These are phyloP conservation scores for Urosaurus nigricauda DNA, from an alignment of 2,797 vertebrate genomes.

Conservation along the genomic window DNA sequence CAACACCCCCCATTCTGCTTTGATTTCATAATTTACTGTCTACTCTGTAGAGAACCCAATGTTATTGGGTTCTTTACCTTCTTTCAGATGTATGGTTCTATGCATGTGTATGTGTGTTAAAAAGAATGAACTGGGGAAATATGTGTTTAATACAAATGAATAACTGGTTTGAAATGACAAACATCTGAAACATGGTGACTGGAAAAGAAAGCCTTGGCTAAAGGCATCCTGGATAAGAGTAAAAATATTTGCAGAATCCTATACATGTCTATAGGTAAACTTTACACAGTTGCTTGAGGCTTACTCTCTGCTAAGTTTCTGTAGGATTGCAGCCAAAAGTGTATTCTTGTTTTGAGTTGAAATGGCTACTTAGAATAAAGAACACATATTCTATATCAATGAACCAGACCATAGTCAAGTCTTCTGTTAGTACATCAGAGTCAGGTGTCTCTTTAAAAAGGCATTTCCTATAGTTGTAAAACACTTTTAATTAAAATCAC, in stretches of 20 bases:
- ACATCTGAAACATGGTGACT: not conserved
- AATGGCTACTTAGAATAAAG: not conserved
- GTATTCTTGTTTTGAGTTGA: not conserved
- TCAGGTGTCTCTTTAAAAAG: not conserved
- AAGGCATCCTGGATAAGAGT: not conserved
- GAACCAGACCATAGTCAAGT: not conserved
- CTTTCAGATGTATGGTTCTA: not conserved
- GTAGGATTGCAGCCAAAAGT: not conserved
- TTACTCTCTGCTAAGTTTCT: not conserved
- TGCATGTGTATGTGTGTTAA: no score
- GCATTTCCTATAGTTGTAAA: not conserved
- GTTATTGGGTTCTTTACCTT: not conserved
- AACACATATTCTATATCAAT: not conserved
- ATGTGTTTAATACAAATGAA: not conserved
- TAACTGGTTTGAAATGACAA: not conserved
- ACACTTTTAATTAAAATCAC: not conserved
- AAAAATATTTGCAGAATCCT: not conserved
- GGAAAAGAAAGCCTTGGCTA: not conserved
- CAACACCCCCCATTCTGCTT: not conserved
- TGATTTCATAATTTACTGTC: not conserved
- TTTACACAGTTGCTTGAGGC: no score
- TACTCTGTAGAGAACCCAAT: not conserved
- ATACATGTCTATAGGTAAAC: not conserved
- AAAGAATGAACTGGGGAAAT: not conserved
- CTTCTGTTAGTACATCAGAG: not conserved